Base-by-base conservation (phyloP, 2,113 vertebrate species). In the Thalassoma bifasciatum region DNA sequence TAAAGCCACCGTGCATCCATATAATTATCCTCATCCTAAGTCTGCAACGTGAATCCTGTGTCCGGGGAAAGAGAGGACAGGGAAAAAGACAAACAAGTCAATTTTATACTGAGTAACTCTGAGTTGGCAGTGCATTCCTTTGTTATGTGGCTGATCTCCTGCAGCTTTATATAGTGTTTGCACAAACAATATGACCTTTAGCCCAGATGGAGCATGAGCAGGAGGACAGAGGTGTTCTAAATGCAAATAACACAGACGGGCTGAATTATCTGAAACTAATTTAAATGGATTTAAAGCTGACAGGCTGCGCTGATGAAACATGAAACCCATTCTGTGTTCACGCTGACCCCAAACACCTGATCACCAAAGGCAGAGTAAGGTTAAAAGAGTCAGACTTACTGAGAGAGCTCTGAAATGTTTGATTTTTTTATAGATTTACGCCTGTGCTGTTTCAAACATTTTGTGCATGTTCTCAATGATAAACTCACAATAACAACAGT, bases 111-210 rank as follows among this genome's bases (percentile, higher is more conserved):
- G 74, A 36, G 13, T 34, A 38, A 51, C 66, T 47, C 38, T 51
- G 26, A 50, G 38, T 23, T 66, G 37, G 59, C 46, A 24, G 50
- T 5, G 44, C 65, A 57, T 49, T 77, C 46, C 52, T 76, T 57
- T 70, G 66, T 85, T 66, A 30, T 66, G 36, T 19, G 46, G 53
- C 17, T 49, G 46, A 50, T 61, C 37, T 67, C 57, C 1, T 36
- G 24, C 36, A 37, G 76, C 79, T 72, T 67, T 76, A 74, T 26
- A 64, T 57, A 63, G 59, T 21, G 47, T 59, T 56, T 44, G 30
- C 46, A 65, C 22, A 63, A 61, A 69, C 70, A 67, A 36, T 37
- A 21, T 58, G 74, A 83, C 72, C 77, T 88, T 82, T 83, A 65
- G 9, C 72, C 82, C 75, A 85, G 58, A 77, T 68, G 68, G 47